Evolutionary conservation across 2,888 invertebrate genomes (phyloP), one percentile per base, ranked within the genome.

Genomic region (Zaprionus bogoriensis): DNA sequence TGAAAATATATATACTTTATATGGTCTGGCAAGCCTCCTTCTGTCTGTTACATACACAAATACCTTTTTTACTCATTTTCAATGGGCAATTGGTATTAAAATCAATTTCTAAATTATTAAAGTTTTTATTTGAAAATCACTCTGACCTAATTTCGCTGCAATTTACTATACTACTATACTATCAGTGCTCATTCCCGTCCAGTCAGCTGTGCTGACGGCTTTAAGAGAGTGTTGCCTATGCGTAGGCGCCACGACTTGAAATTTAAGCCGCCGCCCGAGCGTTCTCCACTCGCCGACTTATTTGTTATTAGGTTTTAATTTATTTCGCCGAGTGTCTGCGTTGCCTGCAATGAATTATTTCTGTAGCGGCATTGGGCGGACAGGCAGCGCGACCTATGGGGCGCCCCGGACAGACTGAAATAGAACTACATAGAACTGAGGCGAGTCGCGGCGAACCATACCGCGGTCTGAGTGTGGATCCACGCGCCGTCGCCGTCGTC

Each of bases 251-350:
- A 7, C 10, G 30, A 12, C 64, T 50, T 19, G 41, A 41, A 64
- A 63, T 54, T 41, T 45, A 71, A 63, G 44, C 51, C 22, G 46
- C 54, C n/a, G 22, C 27, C 5, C 28, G 6, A 19, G 44, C 9
- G 36, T 22, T 28, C 10, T 25, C 20, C 55, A 63, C 25, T 68
- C 69, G 77, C 67, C 78, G 87, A 76, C 87, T 87, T 84, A 88
- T 86, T 87, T 88, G 87, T 87, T 86, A 87, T 87, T 82, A 77
- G 78, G 74, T 76, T 84, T 86, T 87, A 87, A 88, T 88, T 87
- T 88, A 87, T 88, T 87, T 87, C 72, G 65, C 68, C 59, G 86
- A 70, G 67, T 79, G 76, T 70, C 76, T 71, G 68, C 54, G 66
- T 58, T 63, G 67, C 55, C 60, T 87, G 78, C 80, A 76, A 77